Percentiles rank a stretch among this genome's conserved stretches.
phyloP scores from a whole-genome alignment of 2,113 vertebrate genomes.

The Ramphastos sulfuratus region DNA sequence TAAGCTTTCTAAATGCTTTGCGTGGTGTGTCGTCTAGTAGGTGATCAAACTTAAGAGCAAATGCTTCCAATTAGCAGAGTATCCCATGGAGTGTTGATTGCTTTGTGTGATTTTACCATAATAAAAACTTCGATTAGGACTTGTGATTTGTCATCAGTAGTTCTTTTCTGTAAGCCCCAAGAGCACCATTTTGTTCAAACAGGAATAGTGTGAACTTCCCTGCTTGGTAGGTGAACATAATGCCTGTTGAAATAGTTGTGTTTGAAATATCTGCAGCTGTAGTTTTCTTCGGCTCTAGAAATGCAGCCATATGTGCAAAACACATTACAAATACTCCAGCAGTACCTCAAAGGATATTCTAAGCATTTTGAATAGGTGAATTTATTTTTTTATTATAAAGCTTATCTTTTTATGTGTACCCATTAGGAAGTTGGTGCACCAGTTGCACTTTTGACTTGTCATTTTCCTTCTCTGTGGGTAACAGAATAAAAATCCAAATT shows the following conservation, averaged over 20 bases:
- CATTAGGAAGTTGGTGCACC: not conserved
- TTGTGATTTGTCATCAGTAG: not conserved
- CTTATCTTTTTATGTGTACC: not conserved
- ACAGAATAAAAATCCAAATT: not conserved
- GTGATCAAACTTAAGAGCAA: not conserved
- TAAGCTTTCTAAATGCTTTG: conserved; percentile 45
- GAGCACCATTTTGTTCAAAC: not conserved
- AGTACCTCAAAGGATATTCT: not conserved
- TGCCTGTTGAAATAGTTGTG: not conserved
- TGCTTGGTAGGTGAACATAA: not conserved
- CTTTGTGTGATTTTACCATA: not conserved
- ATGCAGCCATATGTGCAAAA: not conserved
- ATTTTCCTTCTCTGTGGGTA: not conserved
- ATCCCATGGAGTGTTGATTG: not conserved
- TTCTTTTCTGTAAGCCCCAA: not conserved
- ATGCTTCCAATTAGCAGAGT: not conserved
- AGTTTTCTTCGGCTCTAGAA: not conserved
- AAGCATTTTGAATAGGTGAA: not conserved
- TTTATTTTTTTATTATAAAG: not conserved
- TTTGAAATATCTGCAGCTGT: not conserved
- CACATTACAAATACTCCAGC: not conserved
- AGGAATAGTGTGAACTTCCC: not conserved
- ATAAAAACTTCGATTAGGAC: not conserved
- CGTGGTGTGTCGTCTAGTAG: not conserved
- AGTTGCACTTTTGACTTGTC: not conserved